Evolutionary conservation across 2,888 invertebrate genomes (phyloP).

Genomic region (Amblyteles armatorius): DNA sequence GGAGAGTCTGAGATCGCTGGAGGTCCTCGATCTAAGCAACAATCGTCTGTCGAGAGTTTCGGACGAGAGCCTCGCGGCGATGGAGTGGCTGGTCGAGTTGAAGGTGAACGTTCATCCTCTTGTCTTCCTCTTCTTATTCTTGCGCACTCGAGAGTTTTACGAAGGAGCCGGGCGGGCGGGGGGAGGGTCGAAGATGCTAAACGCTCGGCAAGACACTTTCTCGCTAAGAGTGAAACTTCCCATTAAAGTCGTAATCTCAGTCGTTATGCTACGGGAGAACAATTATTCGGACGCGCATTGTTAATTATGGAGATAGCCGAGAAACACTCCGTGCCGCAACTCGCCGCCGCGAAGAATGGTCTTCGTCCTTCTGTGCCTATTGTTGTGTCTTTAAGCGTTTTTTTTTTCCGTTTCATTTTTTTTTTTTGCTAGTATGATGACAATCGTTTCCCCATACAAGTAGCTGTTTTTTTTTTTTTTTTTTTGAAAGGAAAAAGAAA

Average conservation of each 20-base stretch:
- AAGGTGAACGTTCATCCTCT: constrained; percentile 84
- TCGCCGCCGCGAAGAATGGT: background rate
- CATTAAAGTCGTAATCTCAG: constrained; percentile 67
- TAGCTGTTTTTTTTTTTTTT: background rate
- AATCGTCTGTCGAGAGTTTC: constrained; percentile 90
- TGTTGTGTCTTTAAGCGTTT: background rate
- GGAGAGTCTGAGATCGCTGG: constrained; percentile 90
- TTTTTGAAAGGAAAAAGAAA: background rate
- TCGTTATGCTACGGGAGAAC: constrained; percentile 73
- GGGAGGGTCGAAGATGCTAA: constrained; percentile 5
- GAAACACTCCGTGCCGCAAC: background rate
- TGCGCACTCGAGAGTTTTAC: background rate
- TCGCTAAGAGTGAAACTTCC: constrained; percentile 80
- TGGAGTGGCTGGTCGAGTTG: constrained; percentile 95
- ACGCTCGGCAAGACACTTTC: constrained; percentile 74
- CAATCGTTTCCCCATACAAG: background rate
- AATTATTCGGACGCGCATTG: constrained; percentile 77
- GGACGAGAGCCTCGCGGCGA: constrained; percentile 88
- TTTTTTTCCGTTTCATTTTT: constrained; percentile 5
- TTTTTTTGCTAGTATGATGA: background rate
- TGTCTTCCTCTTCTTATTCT: constrained; percentile 2
- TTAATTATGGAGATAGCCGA: constrained; percentile 74
- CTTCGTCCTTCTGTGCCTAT: background rate
- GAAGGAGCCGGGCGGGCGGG: background rate
- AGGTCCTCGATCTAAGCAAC: constrained; percentile 93